Evolutionary conservation across 2,113 vertebrate genomes (phyloP), one percentile per base, ranked within the genome.

Genomic region (Psittacara wagleri): DNA sequence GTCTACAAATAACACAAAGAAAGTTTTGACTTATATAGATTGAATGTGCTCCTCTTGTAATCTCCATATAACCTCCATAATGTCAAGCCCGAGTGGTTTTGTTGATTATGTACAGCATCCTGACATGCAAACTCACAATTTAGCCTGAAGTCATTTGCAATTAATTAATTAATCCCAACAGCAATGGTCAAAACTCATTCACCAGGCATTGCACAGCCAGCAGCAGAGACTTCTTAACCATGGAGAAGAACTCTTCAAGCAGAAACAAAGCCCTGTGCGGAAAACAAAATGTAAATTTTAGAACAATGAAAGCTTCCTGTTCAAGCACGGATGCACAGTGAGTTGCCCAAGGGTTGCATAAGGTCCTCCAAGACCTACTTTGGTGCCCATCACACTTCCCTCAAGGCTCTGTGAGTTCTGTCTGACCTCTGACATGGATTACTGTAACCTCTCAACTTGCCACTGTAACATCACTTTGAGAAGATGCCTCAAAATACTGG

Each of bases 101-200:
- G 78, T 91, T 95, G 92, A 96, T 95, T 96, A 91, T 82, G 82
- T 90, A 92, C 83, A 94, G 64, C 86, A 88, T 88, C 51, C 96
- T 97, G 95, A 95, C 92, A 97, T 94, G 94, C 92, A 92, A 94
- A 88, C 63, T 75, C 88, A 72, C 86, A 66, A 74, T 94, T 96
- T 91, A 67, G 76, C 96, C 97, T 52, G 44, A 63, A 96, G 95
- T 92, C 86, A 95, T 85, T 62, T 92, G 81, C 90, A 96, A 95
- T 97, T 97, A 97, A 96, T 95, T 95, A 90, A 96, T 96, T 95
- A 96, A 97, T 96, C 94, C 94, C 69, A 94, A 96, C 95, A 95
- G 91, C 95, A 97, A 91, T 92, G 93, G 93, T 94, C 96, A 90
- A 91, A 92, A 94, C 84, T 81, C 88, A 90, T 94, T 93, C 93